phyloP scores from a whole-genome alignment of 1,140 invertebrate genomes.

The Ectropis grisescens region DNA sequence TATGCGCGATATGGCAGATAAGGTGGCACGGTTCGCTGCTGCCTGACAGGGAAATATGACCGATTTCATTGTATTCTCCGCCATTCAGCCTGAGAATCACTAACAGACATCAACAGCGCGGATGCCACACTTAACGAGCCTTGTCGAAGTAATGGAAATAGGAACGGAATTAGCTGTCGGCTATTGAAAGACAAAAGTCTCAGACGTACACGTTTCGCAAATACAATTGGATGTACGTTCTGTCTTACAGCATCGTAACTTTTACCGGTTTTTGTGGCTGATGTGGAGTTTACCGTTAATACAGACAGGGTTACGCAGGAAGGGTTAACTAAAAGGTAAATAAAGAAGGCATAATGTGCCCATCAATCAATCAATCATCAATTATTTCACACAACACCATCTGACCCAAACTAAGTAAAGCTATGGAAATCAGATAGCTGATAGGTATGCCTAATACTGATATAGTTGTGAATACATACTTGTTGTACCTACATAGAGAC shows the following conservation, averaged over 20 bases:
- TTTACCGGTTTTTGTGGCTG: too few species aligned
- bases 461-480: too few species aligned
- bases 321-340: too few species aligned
- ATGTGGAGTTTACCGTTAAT: too few species aligned
- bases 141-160: slow-evolving; percentile 62
- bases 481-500: too few species aligned
- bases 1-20: slow-evolving; percentile 58
- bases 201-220: slow-evolving; percentile 21
- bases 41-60: slow-evolving; percentile 59
- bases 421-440: too few species aligned
- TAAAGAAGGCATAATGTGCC: too few species aligned
- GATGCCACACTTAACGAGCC: slow-evolving; percentile 61
- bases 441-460: too few species aligned
- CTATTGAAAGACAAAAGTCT: slow-evolving; percentile 45
- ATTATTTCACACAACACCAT: too few species aligned
- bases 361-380: too few species aligned
- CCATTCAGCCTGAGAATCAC: slow-evolving; percentile 55
- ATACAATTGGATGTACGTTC: slow-evolving; percentile 35
- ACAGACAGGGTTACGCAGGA: too few species aligned
- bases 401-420: too few species aligned
- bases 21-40: slow-evolving; percentile 52
- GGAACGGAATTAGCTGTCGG: slow-evolving; percentile 47
- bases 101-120: slow-evolving; percentile 51
- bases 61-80: slow-evolving; percentile 61
- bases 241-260: slow-evolving; percentile 6